Evolutionary conservation across 2,797 vertebrate species (phyloP).

Genomic region (Alectoris magna): DNA sequence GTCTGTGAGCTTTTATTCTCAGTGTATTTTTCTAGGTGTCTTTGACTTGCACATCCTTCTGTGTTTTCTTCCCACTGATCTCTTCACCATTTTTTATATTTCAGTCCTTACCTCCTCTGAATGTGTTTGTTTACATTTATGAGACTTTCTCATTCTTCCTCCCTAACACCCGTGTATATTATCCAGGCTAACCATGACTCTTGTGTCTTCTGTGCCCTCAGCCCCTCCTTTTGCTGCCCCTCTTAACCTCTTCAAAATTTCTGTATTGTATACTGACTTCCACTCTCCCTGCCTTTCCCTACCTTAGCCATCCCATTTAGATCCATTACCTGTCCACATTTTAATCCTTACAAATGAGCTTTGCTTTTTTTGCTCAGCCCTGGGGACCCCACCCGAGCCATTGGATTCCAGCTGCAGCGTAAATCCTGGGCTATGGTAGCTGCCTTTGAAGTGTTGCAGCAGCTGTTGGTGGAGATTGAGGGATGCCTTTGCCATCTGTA

Average conservation of each 20-base stretch:
- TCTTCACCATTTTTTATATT: background rate
- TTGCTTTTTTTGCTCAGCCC: slow-evolving; percentile 40
- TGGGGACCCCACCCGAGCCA: slow-evolving; percentile 16
- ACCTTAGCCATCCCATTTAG: slow-evolving; percentile 28
- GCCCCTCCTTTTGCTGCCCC: slow-evolving; percentile 46
- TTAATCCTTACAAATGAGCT: slow-evolving; percentile 74
- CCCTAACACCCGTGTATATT: background rate
- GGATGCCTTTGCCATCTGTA: background rate
- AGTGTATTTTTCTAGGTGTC: background rate
- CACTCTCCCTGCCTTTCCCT: slow-evolving; percentile 49
- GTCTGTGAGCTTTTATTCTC: background rate
- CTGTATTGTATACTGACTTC: slow-evolving; percentile 64
- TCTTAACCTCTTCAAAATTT: slow-evolving; percentile 66
- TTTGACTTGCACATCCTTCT: background rate
- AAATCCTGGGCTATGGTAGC: slow-evolving; percentile 19
- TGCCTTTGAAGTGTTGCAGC: slow-evolving; percentile 58
- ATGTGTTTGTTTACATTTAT: slow-evolving; percentile 54
- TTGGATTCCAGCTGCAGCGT: slow-evolving; percentile 45
- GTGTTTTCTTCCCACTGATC: slow-evolving; percentile 15
- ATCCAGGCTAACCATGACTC: slow-evolving; percentile 40
- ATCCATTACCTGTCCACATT: slow-evolving; percentile 67
- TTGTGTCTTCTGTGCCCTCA: slow-evolving; percentile 11
- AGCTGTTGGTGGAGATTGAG: background rate
- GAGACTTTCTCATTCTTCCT: slow-evolving; percentile 33
- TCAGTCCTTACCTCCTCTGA: slow-evolving; percentile 1